Base-by-base conservation (phyloP, 2,888 invertebrate genomes). In the Pogonocherus hispidulus region DNA sequence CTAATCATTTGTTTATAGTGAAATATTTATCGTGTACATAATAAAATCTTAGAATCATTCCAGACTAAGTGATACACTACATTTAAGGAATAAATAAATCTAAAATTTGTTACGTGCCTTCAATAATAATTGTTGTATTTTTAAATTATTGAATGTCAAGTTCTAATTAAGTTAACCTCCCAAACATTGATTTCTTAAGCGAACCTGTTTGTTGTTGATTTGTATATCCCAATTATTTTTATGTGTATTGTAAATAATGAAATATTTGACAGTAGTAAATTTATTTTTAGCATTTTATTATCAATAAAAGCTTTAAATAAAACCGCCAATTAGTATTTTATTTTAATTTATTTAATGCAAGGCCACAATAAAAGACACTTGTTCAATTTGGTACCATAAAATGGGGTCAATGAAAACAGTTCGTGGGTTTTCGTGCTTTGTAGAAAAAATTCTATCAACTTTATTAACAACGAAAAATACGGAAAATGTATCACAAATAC, bases 41-140 rank as follows among this genome's bases (percentile, higher is more conserved):
- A 44, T 19, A 49, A 23, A 56, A 27, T 22, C 56, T 69, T 64
- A 59, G 54, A 72, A 72, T 66, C 77, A 77, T 77, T 77, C 76
- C 77, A 69, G 75, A 71, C 72, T 76, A 73, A 72, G 73, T 74
- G 68, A 75, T 76, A 73, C 63, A 55, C 8, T 51, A 70, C 63
- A 66, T 19, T 47, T 47, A 59, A 35, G 59, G 27, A 14, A 57
- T 65, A 68, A 66, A 55, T 65, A 71, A 59, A 46, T 69, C 55
- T 63, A 66, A 67, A 75, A 71, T 68, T 72, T 71, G 71, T 75
- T 78, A 78, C 63, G 78, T 78, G 78, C 78, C 78, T 78, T 78
- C 71, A 47, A 73, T 71, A 46, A 72, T 69, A 41, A 56, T 71
- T 67, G 64, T 67, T 72, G 63, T 72, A 67, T 64, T 57, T 69